Evolutionary conservation across 2,113 vertebrate species (phyloP).

Genomic region (Hypomesus transpacificus): DNA sequence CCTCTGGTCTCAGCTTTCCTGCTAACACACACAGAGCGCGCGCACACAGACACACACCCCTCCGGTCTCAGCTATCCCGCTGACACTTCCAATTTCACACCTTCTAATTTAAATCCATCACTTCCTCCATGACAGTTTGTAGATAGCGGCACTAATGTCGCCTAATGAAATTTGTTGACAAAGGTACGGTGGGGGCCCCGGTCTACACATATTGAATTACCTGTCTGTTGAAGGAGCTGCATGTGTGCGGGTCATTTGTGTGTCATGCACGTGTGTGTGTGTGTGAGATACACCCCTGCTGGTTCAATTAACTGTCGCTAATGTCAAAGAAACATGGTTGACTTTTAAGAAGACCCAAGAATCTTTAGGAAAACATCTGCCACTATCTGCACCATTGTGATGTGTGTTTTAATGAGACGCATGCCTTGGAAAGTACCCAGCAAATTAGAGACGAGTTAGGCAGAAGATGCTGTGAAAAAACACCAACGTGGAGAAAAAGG

Average conservation of each 20-base stretch:
- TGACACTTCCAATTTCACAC: conserved; percentile 52
- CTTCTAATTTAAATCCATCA: conserved; percentile 54
- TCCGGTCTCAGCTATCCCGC: conserved; percentile 14
- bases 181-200: conserved; percentile 40
- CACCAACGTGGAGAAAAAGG: neutral
- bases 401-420: conserved; percentile 47
- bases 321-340: neutral
- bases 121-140: conserved; percentile 42
- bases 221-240: conserved; percentile 15
- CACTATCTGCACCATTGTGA: neutral
- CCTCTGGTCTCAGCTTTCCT: conserved; percentile 17
- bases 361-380: too few relatives aligned
- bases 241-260: neutral
- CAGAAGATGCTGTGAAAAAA: neutral
- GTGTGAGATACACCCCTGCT: neutral
- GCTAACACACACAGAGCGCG: conserved; percentile 16
- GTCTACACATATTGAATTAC: conserved; percentile 53
- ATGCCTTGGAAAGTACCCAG: neutral
- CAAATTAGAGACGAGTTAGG: neutral
- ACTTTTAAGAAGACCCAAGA: too few relatives aligned
- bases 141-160: conserved; percentile 46
- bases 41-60: conserved; percentile 21
- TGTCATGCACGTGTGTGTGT: neutral
- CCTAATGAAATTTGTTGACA: conserved; percentile 60
- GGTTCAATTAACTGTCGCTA: neutral